Base-by-base conservation (phyloP, 2,888 invertebrate genomes). In the Pyrrhosoma nymphula region DNA sequence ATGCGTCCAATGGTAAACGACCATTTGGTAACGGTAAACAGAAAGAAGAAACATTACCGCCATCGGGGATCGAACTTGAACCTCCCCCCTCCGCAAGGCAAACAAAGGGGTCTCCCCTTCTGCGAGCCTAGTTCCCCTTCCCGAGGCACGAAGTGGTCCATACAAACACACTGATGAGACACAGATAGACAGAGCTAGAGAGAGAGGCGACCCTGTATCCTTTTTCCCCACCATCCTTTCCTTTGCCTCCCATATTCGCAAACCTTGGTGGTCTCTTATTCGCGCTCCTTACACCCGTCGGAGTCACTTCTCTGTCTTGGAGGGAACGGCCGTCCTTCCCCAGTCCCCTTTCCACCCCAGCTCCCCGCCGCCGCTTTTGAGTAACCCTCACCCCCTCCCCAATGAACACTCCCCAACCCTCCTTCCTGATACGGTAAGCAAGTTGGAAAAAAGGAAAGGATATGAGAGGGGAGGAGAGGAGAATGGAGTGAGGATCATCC, bases 341-440 rank as follows among this genome's bases (percentile, higher is more conserved):
- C 47, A 63, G 39, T 90, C 91, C 35, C 82, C 30, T n/a, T n/a
- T 8, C 47, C 47, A 2, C 47, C 47, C 2, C 47, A 8, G 4
- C 47, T 47, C 47, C 47, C 60, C 60, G 20, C 60, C 20, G 16
- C 60, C 60, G 20, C 69, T 69, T 69, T 69, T n/a, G 69, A 69
- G 69, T n/a, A 69, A 60, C 60, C 18, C 60, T 16, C 6, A 10
- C 82, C 16, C 82, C 14, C 82, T 1, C 82, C 14, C 3, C 30
- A 35, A 30, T 3, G 6, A 35, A 23, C 69, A 20, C 23, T 69
- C 69, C 20, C 1, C 30, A 8, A n/a, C 82, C 39, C 39, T n/a
- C 63, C 63, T 47, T 93, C 93, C 93, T 35, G 93, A 93, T 93
- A 93, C 93, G 93, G 93, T 93, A 93, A 47, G 69, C 69, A 93